Evolutionary conservation across 2,797 vertebrate genomes (phyloP).

Genomic region (Enteromius treurensis): DNA sequence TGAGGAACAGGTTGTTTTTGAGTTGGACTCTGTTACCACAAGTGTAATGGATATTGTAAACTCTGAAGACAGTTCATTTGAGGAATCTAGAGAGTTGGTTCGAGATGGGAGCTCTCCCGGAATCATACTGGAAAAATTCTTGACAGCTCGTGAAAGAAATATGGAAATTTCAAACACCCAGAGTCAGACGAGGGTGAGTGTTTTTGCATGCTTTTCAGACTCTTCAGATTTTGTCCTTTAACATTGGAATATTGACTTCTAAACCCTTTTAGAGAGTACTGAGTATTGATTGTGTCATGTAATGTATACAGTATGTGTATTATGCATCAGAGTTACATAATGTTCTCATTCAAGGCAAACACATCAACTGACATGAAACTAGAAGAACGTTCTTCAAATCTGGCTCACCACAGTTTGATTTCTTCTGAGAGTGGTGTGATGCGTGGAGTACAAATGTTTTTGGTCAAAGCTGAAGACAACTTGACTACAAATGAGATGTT

Average conservation of each 20-base stretch:
- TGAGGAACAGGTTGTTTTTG: constrained; percentile 64
- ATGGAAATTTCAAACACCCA: constrained; percentile 41
- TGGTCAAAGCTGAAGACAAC: constrained; percentile 78
- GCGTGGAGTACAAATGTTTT: constrained; percentile 68
- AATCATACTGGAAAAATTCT: constrained; percentile 73
- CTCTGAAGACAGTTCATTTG: constrained; percentile 54
- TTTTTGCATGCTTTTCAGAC: neutral
- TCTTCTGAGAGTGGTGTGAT: constrained; percentile 43
- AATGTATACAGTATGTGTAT: constrained; percentile 39
- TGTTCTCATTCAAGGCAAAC: constrained; percentile 28
- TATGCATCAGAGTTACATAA: constrained; percentile 1
- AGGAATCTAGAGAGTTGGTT: constrained; percentile 53
- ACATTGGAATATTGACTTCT: neutral
- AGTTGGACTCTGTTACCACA: constrained; percentile 67
- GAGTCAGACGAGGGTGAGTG: constrained; percentile 60
- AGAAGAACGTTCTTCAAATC: constrained; percentile 46
- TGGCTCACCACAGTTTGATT: constrained; percentile 5
- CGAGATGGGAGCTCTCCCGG: constrained; percentile 67
- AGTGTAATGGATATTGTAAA: constrained; percentile 62
- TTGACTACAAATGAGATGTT: constrained; percentile 60
- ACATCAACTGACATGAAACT: constrained; percentile 46
- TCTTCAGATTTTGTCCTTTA: neutral
- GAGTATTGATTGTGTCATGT: constrained; percentile 32
- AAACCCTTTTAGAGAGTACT: neutral
- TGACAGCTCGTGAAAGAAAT: constrained; percentile 61